Conservation (phyloP, 2,797 vertebrate species). For the Anniella stebbinsi region DNA sequence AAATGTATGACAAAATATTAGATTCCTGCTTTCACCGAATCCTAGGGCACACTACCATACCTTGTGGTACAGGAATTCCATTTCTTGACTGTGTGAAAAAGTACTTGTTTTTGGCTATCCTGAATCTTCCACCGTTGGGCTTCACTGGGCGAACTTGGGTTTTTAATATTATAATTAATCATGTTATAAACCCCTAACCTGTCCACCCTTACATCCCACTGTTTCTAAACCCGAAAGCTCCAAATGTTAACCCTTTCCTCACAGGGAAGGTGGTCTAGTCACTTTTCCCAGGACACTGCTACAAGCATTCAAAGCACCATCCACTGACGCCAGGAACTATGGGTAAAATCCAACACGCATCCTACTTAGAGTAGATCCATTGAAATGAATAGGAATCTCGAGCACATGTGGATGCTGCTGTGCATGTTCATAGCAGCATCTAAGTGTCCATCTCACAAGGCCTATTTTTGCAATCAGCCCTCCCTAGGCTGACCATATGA, state of each 20-base stretch:
- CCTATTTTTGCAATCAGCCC: background rate
- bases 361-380: no score
- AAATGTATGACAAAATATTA: background rate
- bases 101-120: background rate
- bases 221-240: background rate
- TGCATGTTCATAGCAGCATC: background rate
- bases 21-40: background rate
- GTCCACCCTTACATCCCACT: background rate
- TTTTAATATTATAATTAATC: background rate
- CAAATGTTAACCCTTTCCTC: background rate
- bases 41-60: background rate
- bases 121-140: background rate
- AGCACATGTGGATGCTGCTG: background rate
- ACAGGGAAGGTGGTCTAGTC: background rate
- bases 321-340: no score
- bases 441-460: no score
- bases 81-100: background rate
- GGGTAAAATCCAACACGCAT: fast-evolving
- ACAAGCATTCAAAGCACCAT: background rate
- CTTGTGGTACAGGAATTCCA: background rate
- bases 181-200: background rate
- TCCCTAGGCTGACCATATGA: no score
- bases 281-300: background rate
- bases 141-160: background rate
- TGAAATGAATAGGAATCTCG: background rate